Evolutionary conservation across 2,797 vertebrate genomes (phyloP).

Genomic region (Rhabdophis nuchalis): DNA sequence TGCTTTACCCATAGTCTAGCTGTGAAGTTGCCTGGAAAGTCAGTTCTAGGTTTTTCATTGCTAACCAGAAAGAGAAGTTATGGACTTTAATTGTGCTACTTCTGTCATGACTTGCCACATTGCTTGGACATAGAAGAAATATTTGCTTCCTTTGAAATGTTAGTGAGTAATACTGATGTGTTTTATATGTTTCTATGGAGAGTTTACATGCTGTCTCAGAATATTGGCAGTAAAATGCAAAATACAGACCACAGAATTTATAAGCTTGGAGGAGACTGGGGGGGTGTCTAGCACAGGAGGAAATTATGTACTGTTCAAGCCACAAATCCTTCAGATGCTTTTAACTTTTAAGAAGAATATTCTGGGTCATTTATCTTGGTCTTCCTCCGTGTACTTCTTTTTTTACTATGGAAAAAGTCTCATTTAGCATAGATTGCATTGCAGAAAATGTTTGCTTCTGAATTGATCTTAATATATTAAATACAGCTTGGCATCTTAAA

Average conservation of each 20-base stretch:
- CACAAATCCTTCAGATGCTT: neutral
- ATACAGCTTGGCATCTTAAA: neutral
- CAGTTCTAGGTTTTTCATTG: neutral
- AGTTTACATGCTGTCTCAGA: neutral
- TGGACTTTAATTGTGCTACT: neutral
- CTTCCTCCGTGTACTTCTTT: neutral
- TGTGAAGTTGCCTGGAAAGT: neutral
- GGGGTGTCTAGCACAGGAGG: too few species aligned
- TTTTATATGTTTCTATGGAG: neutral
- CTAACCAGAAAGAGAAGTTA: neutral
- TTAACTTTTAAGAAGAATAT: neutral
- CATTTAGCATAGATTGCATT: neutral
- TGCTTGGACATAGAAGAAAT: neutral
- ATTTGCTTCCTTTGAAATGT: neutral
- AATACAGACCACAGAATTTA: neutral
- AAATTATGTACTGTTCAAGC: neutral
- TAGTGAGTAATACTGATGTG: neutral
- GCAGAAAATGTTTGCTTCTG: neutral
- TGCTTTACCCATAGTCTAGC: neutral
- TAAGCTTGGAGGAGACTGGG: neutral
- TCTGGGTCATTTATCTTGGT: neutral
- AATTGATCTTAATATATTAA: neutral
- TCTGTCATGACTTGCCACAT: neutral
- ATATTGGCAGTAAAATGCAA: neutral
- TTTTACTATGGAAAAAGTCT: neutral